Conservation (phyloP, 2,888 invertebrate genomes). For the Ernsta delagoae region DNA sequence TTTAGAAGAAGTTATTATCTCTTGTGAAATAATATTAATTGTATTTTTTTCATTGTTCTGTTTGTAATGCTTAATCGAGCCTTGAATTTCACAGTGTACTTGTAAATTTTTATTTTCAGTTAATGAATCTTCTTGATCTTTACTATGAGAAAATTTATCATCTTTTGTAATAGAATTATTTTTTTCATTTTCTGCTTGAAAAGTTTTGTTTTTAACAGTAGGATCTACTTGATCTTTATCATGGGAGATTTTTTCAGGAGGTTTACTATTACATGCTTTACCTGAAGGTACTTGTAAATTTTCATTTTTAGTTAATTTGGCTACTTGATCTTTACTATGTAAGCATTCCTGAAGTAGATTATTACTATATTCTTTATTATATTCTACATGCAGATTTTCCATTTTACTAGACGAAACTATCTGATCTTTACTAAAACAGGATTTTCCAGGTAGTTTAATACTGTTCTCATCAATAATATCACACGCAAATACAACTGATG, state of each 20-base stretch:
- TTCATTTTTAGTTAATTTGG: not conserved
- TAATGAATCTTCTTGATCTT: too few species aligned
- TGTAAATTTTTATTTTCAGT: constrained; percentile 7
- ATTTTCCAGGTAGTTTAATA: not conserved
- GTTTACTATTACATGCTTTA: not conserved
- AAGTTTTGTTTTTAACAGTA: not conserved
- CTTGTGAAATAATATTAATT: constrained; percentile 59
- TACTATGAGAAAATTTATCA: too few species aligned
- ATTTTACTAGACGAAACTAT: not conserved
- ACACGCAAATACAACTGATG: not conserved
- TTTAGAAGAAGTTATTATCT: constrained; percentile 50
- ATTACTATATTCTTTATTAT: not conserved
- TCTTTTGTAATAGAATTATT: too few species aligned
- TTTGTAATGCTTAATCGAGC: not conserved
- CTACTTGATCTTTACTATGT: not conserved
- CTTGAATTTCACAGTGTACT: not conserved
- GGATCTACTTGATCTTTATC: not conserved
- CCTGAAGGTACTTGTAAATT: not conserved
- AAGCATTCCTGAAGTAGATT: not conserved
- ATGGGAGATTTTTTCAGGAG: not conserved
- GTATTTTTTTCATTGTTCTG: constrained; percentile 44
- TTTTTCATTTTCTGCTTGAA: too few species aligned
- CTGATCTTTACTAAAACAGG: not conserved
- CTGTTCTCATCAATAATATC: not conserved
- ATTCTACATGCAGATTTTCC: not conserved